phyloP scores from a whole-genome alignment of 2,797 vertebrate genomes.

The Chiloscyllium punctatum region DNA sequence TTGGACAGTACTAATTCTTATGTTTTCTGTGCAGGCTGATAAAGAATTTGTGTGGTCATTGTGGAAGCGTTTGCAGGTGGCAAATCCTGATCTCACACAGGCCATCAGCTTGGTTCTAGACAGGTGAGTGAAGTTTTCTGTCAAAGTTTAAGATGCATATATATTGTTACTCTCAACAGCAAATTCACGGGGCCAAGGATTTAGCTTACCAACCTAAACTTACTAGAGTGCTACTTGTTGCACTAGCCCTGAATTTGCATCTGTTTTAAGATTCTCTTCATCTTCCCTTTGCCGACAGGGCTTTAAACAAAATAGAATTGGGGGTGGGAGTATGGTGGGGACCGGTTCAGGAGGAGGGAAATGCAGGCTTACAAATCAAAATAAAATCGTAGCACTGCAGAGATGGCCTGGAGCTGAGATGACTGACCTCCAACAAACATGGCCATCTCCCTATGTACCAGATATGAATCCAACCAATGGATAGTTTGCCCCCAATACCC shows the following conservation, averaged over 20 bases:
- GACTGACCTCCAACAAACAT: too few relatives aligned
- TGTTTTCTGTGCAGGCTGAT: conserved; percentile 66
- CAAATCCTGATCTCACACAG: conserved; percentile 80
- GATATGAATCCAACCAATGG: too few relatives aligned
- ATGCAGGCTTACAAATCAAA: too few relatives aligned
- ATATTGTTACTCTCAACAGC: too few relatives aligned
- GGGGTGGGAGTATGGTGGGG: too few relatives aligned
- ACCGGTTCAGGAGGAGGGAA: too few relatives aligned
- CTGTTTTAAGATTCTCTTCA: neutral
- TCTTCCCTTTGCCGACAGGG: neutral
- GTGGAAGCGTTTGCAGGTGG: conserved; percentile 82
- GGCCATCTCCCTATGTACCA: too few relatives aligned
- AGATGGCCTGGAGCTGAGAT: too few relatives aligned
- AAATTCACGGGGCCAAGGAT: neutral
- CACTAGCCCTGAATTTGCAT: neutral
- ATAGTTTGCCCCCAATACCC: too few relatives aligned
- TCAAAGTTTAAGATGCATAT: neutral
- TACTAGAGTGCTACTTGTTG: neutral
- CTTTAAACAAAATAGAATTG: too few relatives aligned
- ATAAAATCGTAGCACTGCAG: too few relatives aligned
- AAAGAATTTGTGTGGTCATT: conserved; percentile 96
- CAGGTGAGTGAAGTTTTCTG: conserved; percentile 65
- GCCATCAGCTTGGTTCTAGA: conserved; percentile 79
- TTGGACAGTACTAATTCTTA: neutral
- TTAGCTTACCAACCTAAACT: neutral